These are phyloP conservation scores for Mactra quadrangularis DNA, from an alignment of 1,140 invertebrate genomes.

Conservation along the genomic window DNA sequence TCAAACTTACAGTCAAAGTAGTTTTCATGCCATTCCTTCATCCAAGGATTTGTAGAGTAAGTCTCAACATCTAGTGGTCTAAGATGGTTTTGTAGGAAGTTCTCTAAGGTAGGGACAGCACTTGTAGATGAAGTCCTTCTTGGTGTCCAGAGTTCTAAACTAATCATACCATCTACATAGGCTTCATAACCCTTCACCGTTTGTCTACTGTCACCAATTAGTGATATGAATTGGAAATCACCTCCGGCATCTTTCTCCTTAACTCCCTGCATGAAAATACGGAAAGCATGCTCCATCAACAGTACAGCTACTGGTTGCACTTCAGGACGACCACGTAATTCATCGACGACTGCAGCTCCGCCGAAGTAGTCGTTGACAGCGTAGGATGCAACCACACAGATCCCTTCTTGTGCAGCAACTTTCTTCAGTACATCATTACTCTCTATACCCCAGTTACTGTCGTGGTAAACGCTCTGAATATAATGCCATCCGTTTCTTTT, in stretches of 20 bases:
- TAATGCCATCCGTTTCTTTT: slow-evolving; percentile 75
- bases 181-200: slow-evolving; percentile 65
- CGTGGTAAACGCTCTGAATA: slow-evolving; percentile 71
- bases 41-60: slow-evolving; percentile 79
- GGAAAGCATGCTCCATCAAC: slow-evolving; percentile 43
- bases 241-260: slow-evolving; percentile 51
- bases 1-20: slow-evolving; percentile 75
- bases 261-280: slow-evolving; percentile 65
- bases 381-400: slow-evolving; percentile 77
- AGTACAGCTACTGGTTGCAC: slow-evolving; percentile 72
- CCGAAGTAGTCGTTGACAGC: slow-evolving; percentile 37
- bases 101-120: slow-evolving; percentile 54
- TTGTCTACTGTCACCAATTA: slow-evolving; percentile 55
- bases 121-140: neutral
- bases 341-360: slow-evolving; percentile 55
- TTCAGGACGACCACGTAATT: slow-evolving; percentile 59
- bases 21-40: slow-evolving; percentile 78
- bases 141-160: slow-evolving; percentile 53
- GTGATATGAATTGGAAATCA: slow-evolving; percentile 64
- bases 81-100: slow-evolving; percentile 68
- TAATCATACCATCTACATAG: slow-evolving; percentile 71
- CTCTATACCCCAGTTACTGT: slow-evolving; percentile 62
- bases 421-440: slow-evolving; percentile 63
- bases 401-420: slow-evolving; percentile 75
- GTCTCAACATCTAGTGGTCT: slow-evolving; percentile 61